Evolutionary conservation across 2,113 vertebrate genomes (phyloP).

Genomic region (Zosterops japonicus): DNA sequence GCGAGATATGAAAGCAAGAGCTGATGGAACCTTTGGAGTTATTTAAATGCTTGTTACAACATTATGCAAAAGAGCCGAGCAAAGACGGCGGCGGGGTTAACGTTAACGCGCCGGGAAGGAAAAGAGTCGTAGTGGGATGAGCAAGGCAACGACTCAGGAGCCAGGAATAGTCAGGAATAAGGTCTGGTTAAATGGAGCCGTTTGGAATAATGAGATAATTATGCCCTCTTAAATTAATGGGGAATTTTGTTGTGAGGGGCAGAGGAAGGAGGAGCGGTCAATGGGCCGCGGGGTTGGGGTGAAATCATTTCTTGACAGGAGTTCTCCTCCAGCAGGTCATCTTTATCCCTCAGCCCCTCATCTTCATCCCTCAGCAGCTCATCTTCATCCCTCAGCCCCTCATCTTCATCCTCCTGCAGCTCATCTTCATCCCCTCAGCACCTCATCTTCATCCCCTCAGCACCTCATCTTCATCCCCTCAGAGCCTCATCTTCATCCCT

Average conservation of each 20-base stretch:
- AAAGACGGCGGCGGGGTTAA: conserved; percentile 13
- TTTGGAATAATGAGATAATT: conserved; percentile 43
- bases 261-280: neutral
- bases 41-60: conserved; percentile 69
- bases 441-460: no score
- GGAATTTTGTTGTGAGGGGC: neutral
- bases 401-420: no score
- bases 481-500: no score
- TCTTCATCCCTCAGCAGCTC: neutral
- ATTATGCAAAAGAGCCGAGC: conserved; percentile 33
- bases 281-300: rapidly evolving
- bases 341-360: neutral
- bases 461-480: no score
- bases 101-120: neutral
- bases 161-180: neutral
- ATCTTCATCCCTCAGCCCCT: no score
- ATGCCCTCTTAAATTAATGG: neutral
- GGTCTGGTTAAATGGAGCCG: neutral
- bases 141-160: conserved; percentile 20
- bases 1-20: conserved; percentile 58
- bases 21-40: conserved; percentile 67
- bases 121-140: conserved; percentile 5
- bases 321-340: neutral
- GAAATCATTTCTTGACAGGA: neutral
- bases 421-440: no score